Evolutionary conservation across 2,113 vertebrate genomes (phyloP), one percentile per base, ranked within the genome.

Genomic region (Amphiprion ocellaris): DNA sequence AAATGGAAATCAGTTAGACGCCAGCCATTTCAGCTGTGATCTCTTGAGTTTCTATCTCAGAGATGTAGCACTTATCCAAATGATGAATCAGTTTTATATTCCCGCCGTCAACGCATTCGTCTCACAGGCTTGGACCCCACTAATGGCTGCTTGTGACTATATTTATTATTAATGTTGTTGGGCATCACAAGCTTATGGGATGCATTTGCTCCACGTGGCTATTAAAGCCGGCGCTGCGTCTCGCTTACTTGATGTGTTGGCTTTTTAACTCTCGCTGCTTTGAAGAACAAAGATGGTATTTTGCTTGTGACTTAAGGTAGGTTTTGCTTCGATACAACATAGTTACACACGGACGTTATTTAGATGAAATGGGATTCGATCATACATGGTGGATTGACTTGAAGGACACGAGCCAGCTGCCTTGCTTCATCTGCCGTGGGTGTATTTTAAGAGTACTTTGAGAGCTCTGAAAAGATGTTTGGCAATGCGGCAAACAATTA

Each of bases 141-240:
- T 82, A 75, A 86, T 71, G 61, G 79, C 37, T 21, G 17, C 61
- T 74, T 49, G 44, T 50, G 74, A 74, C 30, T 16, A 47, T 71
- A 87, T 91, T 85, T 85, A 85, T 89, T 82, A 83, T 82, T 88
- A 71, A 88, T 85, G 69, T 70, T 61, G 74, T 26, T 70, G 66
- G 74, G 70, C 67, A 60, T 81, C 74, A 65, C 52, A 74, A 24
- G 67, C 73, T 84, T 65, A 71, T 76, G 66, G 69, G 77, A 84
- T 85, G 68, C 79, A 74, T 75, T 83, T 39, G 49, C 46, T 76
- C 75, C 9, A 17, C 63, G 33, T 0, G n/a, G 70, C 30, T 68
- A 84, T 81, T 86, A 84, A 79, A 80, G 87, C 63, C 46, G 41
- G 2, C 53, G 70, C 77, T 49, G 28, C 53, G 0, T 69, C 86